Percentiles rank a stretch among this genome's conserved stretches.
These are phyloP conservation scores for Aplysia californica DNA, from an alignment of 1,140 invertebrate species.

Conservation along the genomic window DNA sequence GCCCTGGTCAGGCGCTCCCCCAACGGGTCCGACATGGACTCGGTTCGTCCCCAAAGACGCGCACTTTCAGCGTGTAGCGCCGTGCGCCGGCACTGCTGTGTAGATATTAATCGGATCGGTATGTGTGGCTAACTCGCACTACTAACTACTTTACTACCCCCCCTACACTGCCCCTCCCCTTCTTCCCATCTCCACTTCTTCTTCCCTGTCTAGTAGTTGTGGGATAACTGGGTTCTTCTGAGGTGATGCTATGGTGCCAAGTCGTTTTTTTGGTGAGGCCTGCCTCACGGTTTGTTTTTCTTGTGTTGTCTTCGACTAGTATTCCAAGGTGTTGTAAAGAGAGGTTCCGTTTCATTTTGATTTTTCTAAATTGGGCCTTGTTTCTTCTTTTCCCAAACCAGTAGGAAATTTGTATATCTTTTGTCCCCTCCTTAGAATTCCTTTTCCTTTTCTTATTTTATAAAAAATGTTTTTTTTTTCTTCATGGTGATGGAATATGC, in stretches of 20 bases:
- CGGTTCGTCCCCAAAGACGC: constrained; percentile 56
- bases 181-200: background rate
- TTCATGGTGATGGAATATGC: too few species aligned
- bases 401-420: too few species aligned
- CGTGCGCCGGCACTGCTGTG: constrained; percentile 62
- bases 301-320: too few species aligned
- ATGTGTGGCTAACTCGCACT: constrained; percentile 30
- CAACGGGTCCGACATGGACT: constrained; percentile 61
- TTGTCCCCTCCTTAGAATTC: background rate
- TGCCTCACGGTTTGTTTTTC: too few species aligned
- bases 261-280: background rate
- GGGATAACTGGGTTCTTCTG: too few species aligned
- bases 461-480: background rate
- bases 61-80: constrained; percentile 63
- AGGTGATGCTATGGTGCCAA: constrained; percentile 19
- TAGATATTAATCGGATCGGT: constrained; percentile 57
- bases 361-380: too few species aligned
- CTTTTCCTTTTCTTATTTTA: background rate
- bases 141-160: constrained; percentile 11
- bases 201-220: too few species aligned
- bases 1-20: constrained; percentile 55
- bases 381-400: too few species aligned
- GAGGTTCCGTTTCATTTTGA: too few species aligned
- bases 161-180: background rate
- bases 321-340: too few species aligned